Base-by-base conservation (phyloP, 2,888 invertebrate species). In the Habrosyne pyritoides region DNA sequence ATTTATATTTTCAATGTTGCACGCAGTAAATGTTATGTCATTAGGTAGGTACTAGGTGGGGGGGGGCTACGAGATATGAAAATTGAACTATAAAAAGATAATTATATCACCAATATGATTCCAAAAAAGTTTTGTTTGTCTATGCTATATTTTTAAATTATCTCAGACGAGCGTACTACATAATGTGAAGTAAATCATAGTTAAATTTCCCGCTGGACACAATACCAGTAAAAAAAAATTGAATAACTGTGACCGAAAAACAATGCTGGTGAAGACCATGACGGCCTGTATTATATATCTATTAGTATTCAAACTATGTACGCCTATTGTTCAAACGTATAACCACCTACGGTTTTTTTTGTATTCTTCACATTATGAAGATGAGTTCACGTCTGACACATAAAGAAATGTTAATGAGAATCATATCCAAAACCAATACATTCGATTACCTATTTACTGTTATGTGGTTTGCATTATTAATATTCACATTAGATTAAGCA, bases 221-320 rank as follows among this genome's bases (percentile, higher is more conserved):
- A 14, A 47, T 47, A 30, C 10, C 12, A 30, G 1, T 21, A 46
- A 46, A 10, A 18, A 22, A 22, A 1, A 18, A 14, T 14, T 14
- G 36, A 42, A 42, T 42, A 42, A 42, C 36, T 42, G 18, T 42
- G 36, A 42, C 36, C 36, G 14, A 42, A 42, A 47, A 47, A 47
- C 22, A 22, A 22, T 21, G 22, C 22, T 22, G 52, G 58, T 64
- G 61, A 53, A 56, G 72, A 64, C 71, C 62, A 59, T 63, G 71
- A 67, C 66, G 63, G 64, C 63, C 67, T 64, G 64, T 71, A 66
- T 64, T 64, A 61, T 67, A 71, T 74, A 63, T 66, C 54, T 73
- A 84, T 89, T 87, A 86, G 80, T 83, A 89, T 89, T 87, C 89
- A 71, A 70, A 71, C 69, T 77, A 71, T 76, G 83, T 77, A 68